Evolutionary conservation across 2,113 vertebrate genomes (phyloP), one percentile per base, ranked within the genome.

Genomic region (Columbina picui): DNA sequence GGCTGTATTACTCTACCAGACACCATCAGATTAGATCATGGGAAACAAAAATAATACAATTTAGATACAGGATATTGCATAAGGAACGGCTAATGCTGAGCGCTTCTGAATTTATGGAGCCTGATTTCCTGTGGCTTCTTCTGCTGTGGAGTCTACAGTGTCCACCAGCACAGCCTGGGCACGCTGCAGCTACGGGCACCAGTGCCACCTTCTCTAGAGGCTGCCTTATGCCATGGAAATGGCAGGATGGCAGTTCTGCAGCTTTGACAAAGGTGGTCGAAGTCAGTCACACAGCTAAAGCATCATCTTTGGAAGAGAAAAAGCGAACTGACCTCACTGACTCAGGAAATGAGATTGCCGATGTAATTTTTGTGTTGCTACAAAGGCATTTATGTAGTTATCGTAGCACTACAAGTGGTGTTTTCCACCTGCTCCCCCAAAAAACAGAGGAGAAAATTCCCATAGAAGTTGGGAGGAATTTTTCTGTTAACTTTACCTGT

Each of bases 41-140:
- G 34, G 47, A 90, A 88, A 79, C 67, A 91, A 87, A 95, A 94
- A 65, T 79, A 93, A 94, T 84, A 88, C 75, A 41, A 61, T 88
- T 94, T 74, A 95, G 59, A 70, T 81, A 81, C 76, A 94, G 93
- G 92, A 90, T 90, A 90, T 93, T 96, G 79, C 93, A 92, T 78
- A 89, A 93, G 52, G 68, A 90, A 34, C 56, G 59, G 76, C 67
- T 88, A 90, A 94, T 41, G 81, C 73, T 70, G 68, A 25, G 7
- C 0, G 18, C 69, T 64, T 90, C 89, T 70, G 47, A 89, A 89
- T 92, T 90, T 92, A 89, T 68, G 52, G 84, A 60, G 76, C 80
- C 73, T 75, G 80, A 74, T 86, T 94, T 96, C 94, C 95, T 90
- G 83, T 27, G 70, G 86, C 80, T 90, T 90, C 83, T 80, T 84